Conservation (phyloP, 2,888 invertebrate genomes). For the Empis stercorea region DNA sequence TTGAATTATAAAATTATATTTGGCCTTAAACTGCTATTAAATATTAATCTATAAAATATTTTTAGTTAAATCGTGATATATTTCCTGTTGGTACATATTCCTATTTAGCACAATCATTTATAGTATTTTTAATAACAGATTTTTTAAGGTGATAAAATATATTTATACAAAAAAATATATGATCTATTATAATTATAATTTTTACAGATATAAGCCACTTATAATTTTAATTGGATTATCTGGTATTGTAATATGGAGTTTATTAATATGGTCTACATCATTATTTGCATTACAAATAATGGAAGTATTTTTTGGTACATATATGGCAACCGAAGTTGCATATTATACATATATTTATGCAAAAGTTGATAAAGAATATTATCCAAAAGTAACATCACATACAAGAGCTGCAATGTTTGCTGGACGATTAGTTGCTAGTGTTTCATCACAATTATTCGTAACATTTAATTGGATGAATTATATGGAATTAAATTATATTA, state of each 20-base stretch:
- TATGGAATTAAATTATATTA: slow-evolving; percentile 54
- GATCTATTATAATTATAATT: too few species aligned
- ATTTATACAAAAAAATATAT: too few species aligned
- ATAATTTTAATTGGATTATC: slow-evolving; percentile 61
- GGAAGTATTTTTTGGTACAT: slow-evolving; percentile 66
- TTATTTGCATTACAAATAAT: slow-evolving; percentile 56
- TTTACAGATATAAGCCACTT: slow-evolving; percentile 67
- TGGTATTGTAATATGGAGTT: slow-evolving; percentile 61
- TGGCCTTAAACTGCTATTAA: too few species aligned
- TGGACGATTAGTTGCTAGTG: slow-evolving; percentile 54
- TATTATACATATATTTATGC: slow-evolving; percentile 91
- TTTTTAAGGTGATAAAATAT: slow-evolving; percentile 42
- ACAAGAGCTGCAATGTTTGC: slow-evolving; percentile 55
- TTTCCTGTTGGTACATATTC: slow-evolving; percentile 82
- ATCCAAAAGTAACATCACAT: slow-evolving; percentile 59
- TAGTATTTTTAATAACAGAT: slow-evolving; percentile 76
- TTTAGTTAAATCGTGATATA: slow-evolving; percentile 59
- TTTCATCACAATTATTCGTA: slow-evolving; percentile 52
- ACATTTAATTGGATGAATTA: slow-evolving; percentile 46
- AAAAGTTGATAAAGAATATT: slow-evolving; percentile 57
- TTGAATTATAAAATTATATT: too few species aligned
- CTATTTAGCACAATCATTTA: slow-evolving; percentile 57
- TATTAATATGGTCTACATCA: slow-evolving; percentile 64
- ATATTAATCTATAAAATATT: too few species aligned
- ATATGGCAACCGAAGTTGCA: slow-evolving; percentile 81